Evolutionary conservation across 1,140 invertebrate genomes (phyloP), one percentile per base, ranked within the genome.

Genomic region (Propsilocerus akamusi): DNA sequence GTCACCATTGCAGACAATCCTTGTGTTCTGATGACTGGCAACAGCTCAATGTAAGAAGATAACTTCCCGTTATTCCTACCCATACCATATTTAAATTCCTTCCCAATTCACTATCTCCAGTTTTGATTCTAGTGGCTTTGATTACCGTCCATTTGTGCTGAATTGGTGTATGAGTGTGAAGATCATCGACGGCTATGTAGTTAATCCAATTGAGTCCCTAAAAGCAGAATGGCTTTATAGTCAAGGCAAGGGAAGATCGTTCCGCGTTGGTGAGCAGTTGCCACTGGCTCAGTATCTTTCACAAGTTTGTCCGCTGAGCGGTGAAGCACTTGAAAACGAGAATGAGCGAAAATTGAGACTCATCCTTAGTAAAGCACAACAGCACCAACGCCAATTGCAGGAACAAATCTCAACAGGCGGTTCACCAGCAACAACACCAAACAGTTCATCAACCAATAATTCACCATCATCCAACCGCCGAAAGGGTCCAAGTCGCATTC

Each of bases 171-270:
- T 88, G 72, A 83, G 76, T 62, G 74, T 94, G 3, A 83, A 84
- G 64, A 76, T 83, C 12, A 80, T 95, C 37, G 91, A 95, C 70
- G 89, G 87, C 30, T 88, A 81, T 67, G 75, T 83, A 49, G 83
- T 94, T 47, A 82, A 84, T 64, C 83, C 88, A 41, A 83, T 91
- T 58, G 90, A 95, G 75, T 91, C 89, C 64, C 73, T 93, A 51
- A 87, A 90, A 71, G 89, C 86, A n/a, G 89, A 94, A 63, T 94
- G 90, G 90, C 68, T 95, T 41, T 93, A 91, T 64, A 91, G 86
- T 54, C 90, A 94, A 71, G 89, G 89, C 22, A 77, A 85, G 60
- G 89, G 89, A 11, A 74, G 88, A 51, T 82, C 89, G 63, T 93
- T 85, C 69, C 78, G 82, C 46, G 69, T 81, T 24, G 89, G 89